A percentile compares a stretch with the other conserved stretches of the same genome.
These are phyloP conservation scores for Mycetomoellerius zeteki DNA, from an alignment of 1,140 invertebrate species.

Conservation along the genomic window DNA sequence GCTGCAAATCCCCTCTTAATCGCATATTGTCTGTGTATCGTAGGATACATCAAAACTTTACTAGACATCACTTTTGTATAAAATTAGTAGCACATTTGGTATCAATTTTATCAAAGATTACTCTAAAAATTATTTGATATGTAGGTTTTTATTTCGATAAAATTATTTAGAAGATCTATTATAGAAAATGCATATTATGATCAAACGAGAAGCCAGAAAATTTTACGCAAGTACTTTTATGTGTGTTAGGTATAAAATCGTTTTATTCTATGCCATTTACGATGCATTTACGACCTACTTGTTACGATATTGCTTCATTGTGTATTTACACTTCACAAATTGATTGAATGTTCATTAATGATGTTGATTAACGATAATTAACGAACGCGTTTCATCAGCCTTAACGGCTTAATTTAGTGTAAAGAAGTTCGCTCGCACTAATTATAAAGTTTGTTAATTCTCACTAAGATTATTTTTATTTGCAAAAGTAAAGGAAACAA, in stretches of 20 bases:
- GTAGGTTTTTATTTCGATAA: no score
- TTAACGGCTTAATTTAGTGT: slow-evolving; percentile 39
- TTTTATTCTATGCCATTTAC: slow-evolving; percentile 9
- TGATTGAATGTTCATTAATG: slow-evolving; percentile 25
- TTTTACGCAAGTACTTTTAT: slow-evolving; percentile 20
- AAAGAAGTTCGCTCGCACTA: slow-evolving; percentile 22
- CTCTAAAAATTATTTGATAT: background rate
- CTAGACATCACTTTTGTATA: background rate
- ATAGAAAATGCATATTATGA: background rate
- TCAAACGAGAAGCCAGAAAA: slow-evolving; percentile 3
- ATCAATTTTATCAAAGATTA: slow-evolving; percentile 3
- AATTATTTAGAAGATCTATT: no score
- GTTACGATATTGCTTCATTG: slow-evolving; percentile 21
- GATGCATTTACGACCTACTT: slow-evolving; percentile 38
- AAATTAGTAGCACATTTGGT: background rate
- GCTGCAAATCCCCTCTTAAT: slow-evolving; percentile 1
- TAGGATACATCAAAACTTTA: background rate
- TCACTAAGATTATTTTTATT: background rate
- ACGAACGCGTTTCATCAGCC: background rate
- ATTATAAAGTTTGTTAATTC: slow-evolving; percentile 45
- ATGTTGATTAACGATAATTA: slow-evolving; percentile 15
- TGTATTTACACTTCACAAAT: slow-evolving; percentile 1
- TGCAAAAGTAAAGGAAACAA: no score
- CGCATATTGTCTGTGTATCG: no score
- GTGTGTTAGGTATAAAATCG: slow-evolving; percentile 9